Conservation (phyloP, 2,888 invertebrate genomes). For the Apantesis nais region DNA sequence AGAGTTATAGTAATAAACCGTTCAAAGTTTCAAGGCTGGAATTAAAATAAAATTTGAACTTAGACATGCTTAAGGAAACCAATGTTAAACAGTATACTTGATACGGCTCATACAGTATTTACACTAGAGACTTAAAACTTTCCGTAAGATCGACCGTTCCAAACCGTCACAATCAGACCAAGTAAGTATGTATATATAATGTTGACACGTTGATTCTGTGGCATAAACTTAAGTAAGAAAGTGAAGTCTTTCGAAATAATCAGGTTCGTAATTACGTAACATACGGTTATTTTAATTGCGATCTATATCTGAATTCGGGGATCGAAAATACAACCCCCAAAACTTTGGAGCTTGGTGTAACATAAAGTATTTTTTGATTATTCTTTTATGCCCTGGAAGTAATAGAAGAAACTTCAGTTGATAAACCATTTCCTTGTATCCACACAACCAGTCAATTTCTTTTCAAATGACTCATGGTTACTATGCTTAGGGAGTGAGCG, state of each 20-base stretch:
- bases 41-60: constrained; percentile 22
- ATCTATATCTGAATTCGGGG: neutral
- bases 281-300: neutral
- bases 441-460: neutral
- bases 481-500: constrained; percentile 27
- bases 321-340: neutral
- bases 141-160: neutral
- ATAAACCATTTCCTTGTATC: too few species aligned
- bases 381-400: neutral
- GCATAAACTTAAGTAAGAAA: neutral
- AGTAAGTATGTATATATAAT: neutral
- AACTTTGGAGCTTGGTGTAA: neutral
- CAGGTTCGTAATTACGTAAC: neutral
- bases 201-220: neutral
- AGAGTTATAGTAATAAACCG: constrained; percentile 8
- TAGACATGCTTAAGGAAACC: neutral
- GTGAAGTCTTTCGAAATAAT: neutral
- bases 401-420: neutral
- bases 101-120: neutral
- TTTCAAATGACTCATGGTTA: constrained; percentile 28
- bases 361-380: too few species aligned
- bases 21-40: constrained; percentile 23
- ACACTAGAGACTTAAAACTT: neutral
- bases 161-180: neutral
- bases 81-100: neutral